Evolutionary conservation across 2,888 invertebrate species (phyloP).

Genomic region (Drosophila rubida): DNA sequence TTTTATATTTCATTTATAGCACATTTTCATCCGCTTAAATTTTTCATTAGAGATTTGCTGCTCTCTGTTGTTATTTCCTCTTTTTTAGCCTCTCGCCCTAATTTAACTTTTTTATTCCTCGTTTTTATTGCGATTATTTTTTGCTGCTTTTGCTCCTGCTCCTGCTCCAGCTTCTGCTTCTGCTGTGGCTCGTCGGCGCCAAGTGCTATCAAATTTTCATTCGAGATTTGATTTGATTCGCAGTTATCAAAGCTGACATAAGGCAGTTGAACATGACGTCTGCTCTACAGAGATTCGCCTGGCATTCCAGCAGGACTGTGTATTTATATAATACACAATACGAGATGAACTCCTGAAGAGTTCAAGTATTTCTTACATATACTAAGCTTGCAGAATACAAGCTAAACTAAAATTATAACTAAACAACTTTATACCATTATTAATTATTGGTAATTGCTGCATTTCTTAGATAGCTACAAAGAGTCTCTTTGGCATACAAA

Average conservation of each 20-base stretch:
- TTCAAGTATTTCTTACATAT: not conserved
- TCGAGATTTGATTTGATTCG: constrained; percentile 57
- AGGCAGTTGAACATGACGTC: constrained; percentile 13
- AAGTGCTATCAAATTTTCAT: constrained; percentile 63
- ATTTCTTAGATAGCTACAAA: no score
- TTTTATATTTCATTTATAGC: constrained; percentile 48
- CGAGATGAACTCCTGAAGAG: not conserved
- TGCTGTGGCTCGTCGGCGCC: constrained; percentile 51
- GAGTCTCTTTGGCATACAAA: no score
- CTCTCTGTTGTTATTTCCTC: constrained; percentile 5
- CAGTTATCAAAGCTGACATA: constrained; percentile 57
- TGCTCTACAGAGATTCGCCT: constrained; percentile 16
- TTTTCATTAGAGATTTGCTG: constrained; percentile 75
- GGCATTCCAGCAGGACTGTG: not conserved
- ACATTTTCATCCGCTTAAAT: constrained; percentile 67
- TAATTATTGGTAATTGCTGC: no score
- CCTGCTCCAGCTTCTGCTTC: not conserved
- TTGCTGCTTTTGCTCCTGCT: constrained; percentile 2
- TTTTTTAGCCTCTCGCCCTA: constrained; percentile 17
- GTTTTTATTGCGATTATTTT: constrained; percentile 10
- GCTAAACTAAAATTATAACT: no score
- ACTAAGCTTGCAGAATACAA: no score
- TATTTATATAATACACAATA: not conserved
- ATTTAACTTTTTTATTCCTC: constrained; percentile 12
- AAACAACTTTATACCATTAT: no score